Percentiles rank a stretch among this genome's conserved stretches.
Evolutionary conservation across 2,888 invertebrate species (phyloP).

Genomic region (Lochmaea capreae): DNA sequence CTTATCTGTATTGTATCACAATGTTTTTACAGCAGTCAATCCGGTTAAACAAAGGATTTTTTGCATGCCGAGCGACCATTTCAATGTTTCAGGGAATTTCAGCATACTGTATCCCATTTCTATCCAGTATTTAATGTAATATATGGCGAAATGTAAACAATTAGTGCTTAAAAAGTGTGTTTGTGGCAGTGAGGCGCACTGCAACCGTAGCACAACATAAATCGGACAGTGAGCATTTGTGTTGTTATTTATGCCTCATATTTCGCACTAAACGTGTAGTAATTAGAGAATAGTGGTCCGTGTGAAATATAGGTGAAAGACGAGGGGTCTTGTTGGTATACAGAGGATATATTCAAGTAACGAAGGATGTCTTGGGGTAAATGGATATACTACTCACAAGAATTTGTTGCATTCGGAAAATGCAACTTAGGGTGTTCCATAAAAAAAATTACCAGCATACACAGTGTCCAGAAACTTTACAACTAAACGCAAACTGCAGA

Average conservation of each 20-base stretch:
- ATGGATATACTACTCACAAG: background rate
- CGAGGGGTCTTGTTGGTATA: slow-evolving; percentile 24
- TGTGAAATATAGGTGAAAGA: slow-evolving; percentile 64
- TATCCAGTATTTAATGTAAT: slow-evolving; percentile 49
- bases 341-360: slow-evolving; percentile 11
- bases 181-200: slow-evolving; percentile 51
- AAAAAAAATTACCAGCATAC: background rate
- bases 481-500: too few relatives aligned
- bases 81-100: slow-evolving; percentile 28
- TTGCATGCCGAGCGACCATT: slow-evolving; percentile 33
- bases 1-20: background rate
- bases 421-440: background rate
- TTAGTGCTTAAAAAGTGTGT: slow-evolving; percentile 57
- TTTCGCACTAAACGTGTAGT: slow-evolving; percentile 66
- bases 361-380: slow-evolving; percentile 9
- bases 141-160: slow-evolving; percentile 55
- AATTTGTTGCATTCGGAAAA: background rate
- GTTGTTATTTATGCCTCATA: slow-evolving; percentile 66
- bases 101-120: slow-evolving; percentile 40
- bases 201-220: slow-evolving; percentile 56
- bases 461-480: too few relatives aligned
- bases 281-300: slow-evolving; percentile 67
- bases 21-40: slow-evolving; percentile 6
- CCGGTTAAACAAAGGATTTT: slow-evolving; percentile 18
- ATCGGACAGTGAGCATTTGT: slow-evolving; percentile 65